These are phyloP conservation scores for Chaenogobius annularis DNA, from an alignment of 2,113 vertebrate genomes.

Conservation along the genomic window DNA sequence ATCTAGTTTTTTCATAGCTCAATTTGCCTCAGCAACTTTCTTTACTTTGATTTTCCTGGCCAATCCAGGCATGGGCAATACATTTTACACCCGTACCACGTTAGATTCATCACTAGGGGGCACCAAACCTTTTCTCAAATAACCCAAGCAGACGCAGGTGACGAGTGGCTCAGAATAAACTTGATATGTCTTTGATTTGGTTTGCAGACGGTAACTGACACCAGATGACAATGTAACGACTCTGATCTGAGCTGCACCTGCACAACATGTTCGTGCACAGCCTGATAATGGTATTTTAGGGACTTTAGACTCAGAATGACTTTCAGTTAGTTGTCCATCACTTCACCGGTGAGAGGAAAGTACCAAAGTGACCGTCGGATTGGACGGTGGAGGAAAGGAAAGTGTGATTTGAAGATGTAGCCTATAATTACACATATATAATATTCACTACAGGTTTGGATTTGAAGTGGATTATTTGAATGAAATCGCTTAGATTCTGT, in stretches of 20 bases:
- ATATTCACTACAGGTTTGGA: too few species aligned
- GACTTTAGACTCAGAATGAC: slow-evolving; percentile 72
- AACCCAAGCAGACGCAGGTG: background rate
- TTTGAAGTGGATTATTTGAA: too few species aligned
- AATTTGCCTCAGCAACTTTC: background rate
- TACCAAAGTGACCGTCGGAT: slow-evolving; percentile 77
- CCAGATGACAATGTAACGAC: slow-evolving; percentile 24
- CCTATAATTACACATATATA: background rate
- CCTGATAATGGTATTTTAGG: slow-evolving; percentile 70
- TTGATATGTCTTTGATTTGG: background rate
- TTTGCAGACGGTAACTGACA: background rate
- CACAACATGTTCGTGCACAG: slow-evolving; percentile 34
- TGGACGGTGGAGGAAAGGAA: slow-evolving; percentile 65
- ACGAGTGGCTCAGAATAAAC: background rate
- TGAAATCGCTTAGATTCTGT: too few species aligned
- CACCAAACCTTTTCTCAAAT: background rate
- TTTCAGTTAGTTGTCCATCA: slow-evolving; percentile 65
- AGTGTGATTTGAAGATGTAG: background rate
- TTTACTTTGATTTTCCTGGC: background rate
- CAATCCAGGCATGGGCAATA: background rate
- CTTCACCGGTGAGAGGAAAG: slow-evolving; percentile 74
- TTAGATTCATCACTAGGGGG: slow-evolving; percentile 40
- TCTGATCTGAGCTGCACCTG: slow-evolving; percentile 52
- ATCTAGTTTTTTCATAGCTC: too few species aligned
- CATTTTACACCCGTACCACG: background rate